Evolutionary conservation across 2,888 invertebrate genomes (phyloP).

Genomic region (Coelopa pilipes): DNA sequence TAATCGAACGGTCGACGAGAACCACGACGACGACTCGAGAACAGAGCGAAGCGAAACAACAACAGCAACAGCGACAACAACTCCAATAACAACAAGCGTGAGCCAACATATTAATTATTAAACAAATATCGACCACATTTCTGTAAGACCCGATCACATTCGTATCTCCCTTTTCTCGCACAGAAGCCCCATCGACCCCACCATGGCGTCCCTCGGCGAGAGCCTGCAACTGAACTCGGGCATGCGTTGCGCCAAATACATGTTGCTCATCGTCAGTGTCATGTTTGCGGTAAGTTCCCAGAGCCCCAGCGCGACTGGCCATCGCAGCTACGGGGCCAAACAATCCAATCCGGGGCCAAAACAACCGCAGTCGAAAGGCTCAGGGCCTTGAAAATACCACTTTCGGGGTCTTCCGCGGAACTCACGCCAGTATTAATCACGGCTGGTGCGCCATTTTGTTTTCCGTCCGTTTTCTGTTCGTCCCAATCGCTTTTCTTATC

Average conservation of each 20-base stretch:
- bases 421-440: slow-evolving; percentile 12
- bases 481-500: slow-evolving; percentile 9
- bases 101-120: neutral
- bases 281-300: slow-evolving; percentile 79
- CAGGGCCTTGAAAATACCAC: no score
- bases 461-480: slow-evolving; percentile 9
- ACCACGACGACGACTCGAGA: neutral
- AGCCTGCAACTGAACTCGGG: slow-evolving; percentile 71
- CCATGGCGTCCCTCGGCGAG: slow-evolving; percentile 52
- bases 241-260: slow-evolving; percentile 81
- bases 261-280: slow-evolving; percentile 79
- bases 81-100: no score
- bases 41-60: no score
- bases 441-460: slow-evolving; percentile 34
- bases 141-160: neutral
- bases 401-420: neutral
- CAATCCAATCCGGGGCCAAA: no score
- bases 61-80: no score
- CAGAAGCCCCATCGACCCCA: neutral
- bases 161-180: neutral
- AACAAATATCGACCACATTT: neutral
- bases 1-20: slow-evolving; percentile 26
- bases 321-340: no score
- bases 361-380: no score
- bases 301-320: no score